Conservation (phyloP, 2,888 invertebrate species). For the Lamellibrachia satsuma region DNA sequence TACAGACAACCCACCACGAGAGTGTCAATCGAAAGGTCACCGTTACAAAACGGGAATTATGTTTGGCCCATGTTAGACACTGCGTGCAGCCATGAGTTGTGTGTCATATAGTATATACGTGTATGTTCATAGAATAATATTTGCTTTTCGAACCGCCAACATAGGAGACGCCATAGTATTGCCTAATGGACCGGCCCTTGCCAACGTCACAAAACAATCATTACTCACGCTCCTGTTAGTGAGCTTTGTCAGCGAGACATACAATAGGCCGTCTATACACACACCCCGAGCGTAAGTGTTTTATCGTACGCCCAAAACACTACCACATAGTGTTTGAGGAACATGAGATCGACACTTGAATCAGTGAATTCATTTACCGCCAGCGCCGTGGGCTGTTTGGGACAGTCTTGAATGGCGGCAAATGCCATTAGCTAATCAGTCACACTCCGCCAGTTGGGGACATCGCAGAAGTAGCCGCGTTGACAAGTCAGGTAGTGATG, state of each 20-base stretch:
- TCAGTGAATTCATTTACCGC: neutral
- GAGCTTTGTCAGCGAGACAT: neutral
- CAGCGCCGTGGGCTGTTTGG: neutral
- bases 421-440: slow-evolving; percentile 1
- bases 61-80: neutral
- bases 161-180: neutral
- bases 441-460: neutral
- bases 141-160: too few relatives aligned
- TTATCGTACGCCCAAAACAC: neutral
- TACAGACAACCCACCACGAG: neutral
- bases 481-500: neutral
- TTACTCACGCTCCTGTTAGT: neutral
- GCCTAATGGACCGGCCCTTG: neutral
- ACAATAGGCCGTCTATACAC: neutral
- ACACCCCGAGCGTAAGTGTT: neutral
- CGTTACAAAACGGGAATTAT: neutral
- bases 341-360: neutral
- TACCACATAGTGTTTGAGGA: neutral
- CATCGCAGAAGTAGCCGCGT: neutral
- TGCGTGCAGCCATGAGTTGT: neutral
- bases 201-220: neutral
- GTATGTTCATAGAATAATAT: too few relatives aligned
- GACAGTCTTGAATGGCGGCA: neutral
- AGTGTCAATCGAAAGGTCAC: neutral
- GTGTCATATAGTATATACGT: neutral